Evolutionary conservation across 2,888 invertebrate species (phyloP), one percentile per base, ranked within the genome.

Genomic region (Tachina lurida): DNA sequence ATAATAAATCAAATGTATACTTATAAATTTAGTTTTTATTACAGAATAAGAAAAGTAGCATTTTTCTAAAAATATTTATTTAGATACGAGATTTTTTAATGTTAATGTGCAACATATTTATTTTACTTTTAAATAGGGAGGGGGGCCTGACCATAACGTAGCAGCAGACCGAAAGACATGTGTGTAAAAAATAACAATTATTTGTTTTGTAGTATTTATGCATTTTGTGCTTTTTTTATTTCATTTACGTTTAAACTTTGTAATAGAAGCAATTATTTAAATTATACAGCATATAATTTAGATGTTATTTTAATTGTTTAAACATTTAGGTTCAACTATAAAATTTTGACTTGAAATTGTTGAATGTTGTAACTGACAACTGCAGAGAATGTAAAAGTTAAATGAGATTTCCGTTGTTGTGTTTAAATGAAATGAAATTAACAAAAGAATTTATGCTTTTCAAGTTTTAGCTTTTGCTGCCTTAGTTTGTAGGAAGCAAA

Each of bases 241-340:
- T 17, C 47, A 65, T 65, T 68, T 62, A 17, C 10, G 17, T 62
- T 43, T 17, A 74, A 19, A 65, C 15, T n/a, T 68, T 68, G 63
- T 85, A 65, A 71, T 60, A 74, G 41, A 13, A 58, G 75, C 47
- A 85, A 85, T 85, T 85, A 85, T 81, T 70, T 74, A 58, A 85
- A 78, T 82, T 77, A 85, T 43, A 67, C 62, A 74, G 63, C 85
- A 75, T 81, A 78, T 85, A 85, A 85, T 85, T 85, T 73, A 85
- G 73, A 81, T 78, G 82, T 82, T 56, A 47, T 52, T 78, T 85
- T 70, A 73, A 81, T 70, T 70, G 56, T 62, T 68, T 68, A 17
- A 62, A 45, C 41, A 54, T 62, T 78, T 52, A 41, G 70, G 58
- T 54, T 60, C 70, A 65, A 19, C 54, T 31, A 65, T 52, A 65